A percentile compares a stretch with the other conserved stretches of the same genome.
Conservation (phyloP, 2,797 vertebrate genomes). For the Tiaroga cobitis region DNA sequence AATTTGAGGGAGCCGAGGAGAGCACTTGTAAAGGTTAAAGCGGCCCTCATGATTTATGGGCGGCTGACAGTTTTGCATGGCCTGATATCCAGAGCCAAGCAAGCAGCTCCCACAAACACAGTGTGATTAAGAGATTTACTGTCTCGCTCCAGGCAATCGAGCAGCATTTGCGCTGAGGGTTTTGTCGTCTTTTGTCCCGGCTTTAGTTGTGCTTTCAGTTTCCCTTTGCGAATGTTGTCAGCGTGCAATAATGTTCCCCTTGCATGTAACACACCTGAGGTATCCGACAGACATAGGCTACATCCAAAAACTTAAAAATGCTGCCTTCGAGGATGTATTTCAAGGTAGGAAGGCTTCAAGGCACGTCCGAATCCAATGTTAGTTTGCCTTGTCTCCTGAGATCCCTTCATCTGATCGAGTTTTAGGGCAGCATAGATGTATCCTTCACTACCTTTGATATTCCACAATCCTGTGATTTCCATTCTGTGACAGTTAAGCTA, state of each 20-base stretch:
- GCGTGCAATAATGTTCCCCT: neutral
- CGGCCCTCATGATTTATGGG: slow-evolving; percentile 59
- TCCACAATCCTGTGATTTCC: too few species aligned
- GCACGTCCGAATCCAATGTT: too few species aligned
- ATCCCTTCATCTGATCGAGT: too few species aligned
- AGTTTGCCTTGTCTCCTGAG: too few species aligned
- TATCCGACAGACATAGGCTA: neutral
- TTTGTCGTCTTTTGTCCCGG: slow-evolving; percentile 44
- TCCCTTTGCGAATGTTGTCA: neutral
- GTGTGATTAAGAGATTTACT: slow-evolving; percentile 63
- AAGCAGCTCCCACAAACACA: slow-evolving; percentile 60
- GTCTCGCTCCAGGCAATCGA: slow-evolving; percentile 51
- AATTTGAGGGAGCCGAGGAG: slow-evolving; percentile 57
- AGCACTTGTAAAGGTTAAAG: slow-evolving; percentile 64
- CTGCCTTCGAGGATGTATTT: too few species aligned
- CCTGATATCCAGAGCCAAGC: slow-evolving; percentile 56
- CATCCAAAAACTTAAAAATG: too few species aligned
- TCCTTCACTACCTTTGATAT: too few species aligned
- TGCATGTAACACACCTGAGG: neutral
- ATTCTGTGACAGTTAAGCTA: too few species aligned
- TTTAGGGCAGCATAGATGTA: too few species aligned
- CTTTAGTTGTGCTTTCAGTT: slow-evolving; percentile 43
- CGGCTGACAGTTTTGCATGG: slow-evolving; percentile 54
- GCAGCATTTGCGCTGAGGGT: slow-evolving; percentile 29
- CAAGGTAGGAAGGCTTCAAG: too few species aligned